Percentiles rank a stretch among this genome's conserved stretches.
phyloP scores from a whole-genome alignment of 1,140 invertebrate genomes.

The Drosophila jambulina region DNA sequence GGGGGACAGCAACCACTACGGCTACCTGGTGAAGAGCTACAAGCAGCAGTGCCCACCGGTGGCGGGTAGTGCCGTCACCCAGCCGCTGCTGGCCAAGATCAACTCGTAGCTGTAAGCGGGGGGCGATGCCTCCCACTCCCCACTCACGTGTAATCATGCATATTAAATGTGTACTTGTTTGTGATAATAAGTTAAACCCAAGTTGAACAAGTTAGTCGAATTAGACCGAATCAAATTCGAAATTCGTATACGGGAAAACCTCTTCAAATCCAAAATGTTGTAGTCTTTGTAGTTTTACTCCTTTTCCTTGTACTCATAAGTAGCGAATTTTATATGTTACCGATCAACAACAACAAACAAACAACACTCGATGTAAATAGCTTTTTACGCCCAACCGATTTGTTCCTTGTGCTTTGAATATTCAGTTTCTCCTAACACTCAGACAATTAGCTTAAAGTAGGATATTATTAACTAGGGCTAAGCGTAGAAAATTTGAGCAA shows the following conservation, averaged over 20 bases:
- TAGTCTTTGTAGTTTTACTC: conserved; percentile 11
- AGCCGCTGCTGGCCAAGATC: conserved; percentile 79
- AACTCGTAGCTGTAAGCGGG: conserved; percentile 70
- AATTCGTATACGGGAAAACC: conserved; percentile 45
- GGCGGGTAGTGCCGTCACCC: conserved; percentile 59
- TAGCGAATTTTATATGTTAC: conserved; percentile 53
- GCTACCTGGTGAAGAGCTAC: conserved; percentile 71
- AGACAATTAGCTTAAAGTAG: conserved; percentile 33
- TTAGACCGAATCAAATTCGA: conserved; percentile 48
- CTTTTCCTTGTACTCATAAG: conserved; percentile 36
- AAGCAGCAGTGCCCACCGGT: conserved; percentile 61
- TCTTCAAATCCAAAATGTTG: conserved; percentile 17
- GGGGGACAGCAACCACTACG: conserved; percentile 49
- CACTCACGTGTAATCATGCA: conserved; percentile 59
- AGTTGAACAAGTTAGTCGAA: conserved; percentile 71
- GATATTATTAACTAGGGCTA: conserved; percentile 27
- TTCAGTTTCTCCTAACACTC: conserved; percentile 41
- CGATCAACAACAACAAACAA: conserved; percentile 15
- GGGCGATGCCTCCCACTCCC: conserved; percentile 6
- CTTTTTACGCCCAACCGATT: conserved; percentile 37
- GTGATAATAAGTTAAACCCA: conserved; percentile 78
- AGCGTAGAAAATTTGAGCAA: conserved; percentile 29
- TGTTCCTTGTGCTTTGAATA: conserved; percentile 65
- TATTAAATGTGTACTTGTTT: conserved; percentile 79
- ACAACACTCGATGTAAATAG: conserved; percentile 40